Conservation (phyloP, 2,888 invertebrate genomes). For the Pomacea canaliculata region DNA sequence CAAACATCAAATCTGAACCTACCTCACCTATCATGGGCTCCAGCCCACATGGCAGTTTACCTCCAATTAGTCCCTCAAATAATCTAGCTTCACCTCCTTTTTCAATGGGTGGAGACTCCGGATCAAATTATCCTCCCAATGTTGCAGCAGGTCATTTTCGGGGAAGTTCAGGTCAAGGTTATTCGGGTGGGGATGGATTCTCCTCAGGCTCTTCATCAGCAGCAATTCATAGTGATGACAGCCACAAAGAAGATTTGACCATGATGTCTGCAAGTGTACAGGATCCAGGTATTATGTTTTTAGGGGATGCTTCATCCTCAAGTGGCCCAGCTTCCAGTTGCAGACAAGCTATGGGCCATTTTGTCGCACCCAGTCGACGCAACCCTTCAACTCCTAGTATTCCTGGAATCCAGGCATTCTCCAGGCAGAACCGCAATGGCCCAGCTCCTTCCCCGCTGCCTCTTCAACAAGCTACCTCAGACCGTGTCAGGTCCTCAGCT, state of each 20-base stretch:
- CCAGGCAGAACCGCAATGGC: constrained; percentile 26
- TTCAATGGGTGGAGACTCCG: constrained; percentile 1
- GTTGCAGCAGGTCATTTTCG: constrained; percentile 2
- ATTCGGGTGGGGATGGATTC: background rate
- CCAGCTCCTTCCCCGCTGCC: constrained; percentile 22
- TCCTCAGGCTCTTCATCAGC: background rate
- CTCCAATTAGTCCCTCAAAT: constrained; percentile 18
- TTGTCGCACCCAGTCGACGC: constrained; percentile 18
- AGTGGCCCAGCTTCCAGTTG: constrained; percentile 7
- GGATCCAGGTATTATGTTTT: constrained; percentile 16
- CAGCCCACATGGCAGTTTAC: constrained; percentile 20
- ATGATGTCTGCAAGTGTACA: constrained; percentile 19
- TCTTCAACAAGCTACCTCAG: constrained; percentile 15
- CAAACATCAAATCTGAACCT: constrained; percentile 38
- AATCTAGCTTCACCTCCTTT: constrained; percentile 17
- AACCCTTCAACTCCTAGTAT: constrained; percentile 19
- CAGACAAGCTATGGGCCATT: constrained; percentile 12
- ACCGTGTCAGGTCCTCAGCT: constrained; percentile 34
- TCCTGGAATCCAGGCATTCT: constrained; percentile 30
- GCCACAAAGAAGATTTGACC: background rate
- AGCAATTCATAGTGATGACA: background rate
- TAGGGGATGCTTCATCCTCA: constrained; percentile 33
- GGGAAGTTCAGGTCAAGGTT: background rate
- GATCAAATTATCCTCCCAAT: constrained; percentile 7
- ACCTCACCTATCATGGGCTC: constrained; percentile 30